Evolutionary conservation across 2,113 vertebrate species (phyloP).

Genomic region (Calidris pugnax): DNA sequence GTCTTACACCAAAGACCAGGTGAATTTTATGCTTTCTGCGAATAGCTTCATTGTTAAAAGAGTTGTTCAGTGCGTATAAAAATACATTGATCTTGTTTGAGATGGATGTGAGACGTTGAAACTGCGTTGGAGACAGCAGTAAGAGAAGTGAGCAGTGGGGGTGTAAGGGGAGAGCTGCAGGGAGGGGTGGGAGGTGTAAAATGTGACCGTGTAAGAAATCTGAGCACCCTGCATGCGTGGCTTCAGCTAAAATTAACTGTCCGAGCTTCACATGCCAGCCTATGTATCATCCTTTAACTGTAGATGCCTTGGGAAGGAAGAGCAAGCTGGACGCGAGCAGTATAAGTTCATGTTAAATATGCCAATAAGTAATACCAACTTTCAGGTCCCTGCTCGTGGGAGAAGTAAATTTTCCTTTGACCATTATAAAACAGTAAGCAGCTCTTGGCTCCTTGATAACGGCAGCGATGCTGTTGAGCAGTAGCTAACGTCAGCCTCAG

Average conservation of each 20-base stretch:
- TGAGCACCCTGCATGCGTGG: constrained; percentile 52
- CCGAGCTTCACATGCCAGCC: constrained; percentile 17
- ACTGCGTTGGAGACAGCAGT: neutral
- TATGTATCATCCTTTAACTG: constrained; percentile 44
- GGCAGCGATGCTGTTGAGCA: neutral
- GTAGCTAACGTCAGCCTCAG: neutral
- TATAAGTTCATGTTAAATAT: constrained; percentile 49
- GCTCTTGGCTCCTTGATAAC: neutral
- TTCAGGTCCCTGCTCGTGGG: constrained; percentile 79
- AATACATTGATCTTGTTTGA: neutral
- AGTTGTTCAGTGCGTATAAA: neutral
- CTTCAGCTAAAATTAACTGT: constrained; percentile 83
- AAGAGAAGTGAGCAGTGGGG: neutral
- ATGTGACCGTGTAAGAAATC: constrained; percentile 69
- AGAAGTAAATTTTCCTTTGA: constrained; percentile 84
- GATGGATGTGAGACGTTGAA: neutral
- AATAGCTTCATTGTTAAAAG: neutral
- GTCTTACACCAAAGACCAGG: neutral
- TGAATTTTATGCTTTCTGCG: neutral
- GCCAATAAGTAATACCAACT: constrained; percentile 66
- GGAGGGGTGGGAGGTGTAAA: neutral
- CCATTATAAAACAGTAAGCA: constrained; percentile 89
- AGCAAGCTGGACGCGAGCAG: neutral
- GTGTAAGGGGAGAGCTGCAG: neutral
- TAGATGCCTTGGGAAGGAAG: constrained; percentile 24